Conservation (phyloP, 2,113 vertebrate genomes). For the Jaculus jaculus region DNA sequence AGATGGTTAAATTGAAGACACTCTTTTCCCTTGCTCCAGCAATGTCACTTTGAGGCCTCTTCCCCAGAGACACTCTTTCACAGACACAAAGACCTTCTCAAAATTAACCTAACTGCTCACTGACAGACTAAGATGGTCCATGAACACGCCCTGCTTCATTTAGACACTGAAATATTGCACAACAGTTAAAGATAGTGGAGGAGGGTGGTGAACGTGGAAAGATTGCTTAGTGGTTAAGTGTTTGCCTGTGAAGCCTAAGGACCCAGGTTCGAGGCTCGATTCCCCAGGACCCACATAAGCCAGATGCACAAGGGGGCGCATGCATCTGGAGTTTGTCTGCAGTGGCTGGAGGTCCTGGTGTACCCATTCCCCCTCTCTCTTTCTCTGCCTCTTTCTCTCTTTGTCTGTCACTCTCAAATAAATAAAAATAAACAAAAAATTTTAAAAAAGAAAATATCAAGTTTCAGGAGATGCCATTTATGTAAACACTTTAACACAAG, state of each 20-base stretch:
- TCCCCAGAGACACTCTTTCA: neutral
- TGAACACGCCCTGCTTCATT: neutral
- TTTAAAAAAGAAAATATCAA: neutral
- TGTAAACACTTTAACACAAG: neutral
- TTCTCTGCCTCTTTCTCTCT: no score
- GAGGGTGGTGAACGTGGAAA: neutral
- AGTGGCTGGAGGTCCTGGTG: no score
- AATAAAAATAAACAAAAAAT: no score
- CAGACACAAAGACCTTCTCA: neutral
- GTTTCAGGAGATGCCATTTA: neutral
- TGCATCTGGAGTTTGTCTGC: no score
- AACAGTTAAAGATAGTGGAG: neutral
- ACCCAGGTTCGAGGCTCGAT: no score
- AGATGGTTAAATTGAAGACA: neutral
- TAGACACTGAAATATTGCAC: neutral
- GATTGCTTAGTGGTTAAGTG: no score
- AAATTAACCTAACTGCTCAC: neutral
- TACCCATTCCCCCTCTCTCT: no score
- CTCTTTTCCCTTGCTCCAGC: neutral
- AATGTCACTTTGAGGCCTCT: neutral
- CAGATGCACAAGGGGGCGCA: no score
- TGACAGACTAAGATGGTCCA: neutral
- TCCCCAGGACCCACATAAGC: no score
- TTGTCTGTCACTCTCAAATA: no score
- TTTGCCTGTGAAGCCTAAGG: no score